Evolutionary conservation across 2,888 invertebrate species (phyloP), one percentile per base, ranked within the genome.

Genomic region (Drosophila phalerata): DNA sequence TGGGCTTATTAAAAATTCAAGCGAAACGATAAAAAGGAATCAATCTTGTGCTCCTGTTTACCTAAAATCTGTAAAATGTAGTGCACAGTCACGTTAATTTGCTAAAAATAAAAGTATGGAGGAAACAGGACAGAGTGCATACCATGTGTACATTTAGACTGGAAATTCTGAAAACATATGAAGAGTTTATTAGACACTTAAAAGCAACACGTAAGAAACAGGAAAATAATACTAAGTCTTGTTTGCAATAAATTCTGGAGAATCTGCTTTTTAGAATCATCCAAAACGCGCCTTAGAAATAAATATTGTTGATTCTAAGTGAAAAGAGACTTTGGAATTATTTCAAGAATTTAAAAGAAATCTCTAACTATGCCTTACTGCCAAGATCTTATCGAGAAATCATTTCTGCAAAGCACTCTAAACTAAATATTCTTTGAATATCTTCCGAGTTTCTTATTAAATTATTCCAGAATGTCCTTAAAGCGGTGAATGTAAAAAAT

Each of bases 11-110:
- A 49, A 63, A 58, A 58, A 71, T 51, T n/a, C 32, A 45, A 38
- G 48, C n/a, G 0, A 28, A 13, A 8, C 34, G 13, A 10, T 28
- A 17, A 40, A 22, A 32, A 25, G 3, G 13, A 64, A 73, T 76
- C 72, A 73, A 53, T 71, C 77, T 70, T 42, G 37, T 15, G 30
- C 6, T 37, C 6, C 13, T 38, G n/a, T 30, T 61, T 55, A 51
- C 30, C 25, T 19, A 49, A 28, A 70, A 76, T 49, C 37, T 32
- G 22, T 25, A 37, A 40, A 57, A 37, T 48, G 30, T 55, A 40
- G 48, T 42, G 11, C n/a, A 10, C 38, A 60, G 8, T 58, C 34
- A 28, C 3, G 11, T 34, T 53, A 51, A 61, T 62, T 56, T 56
- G 4, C 8, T 9, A 37, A 19, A 15, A 34, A 37, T 10, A 57